Evolutionary conservation across 2,113 vertebrate genomes (phyloP).

Genomic region (Pedetes capensis): DNA sequence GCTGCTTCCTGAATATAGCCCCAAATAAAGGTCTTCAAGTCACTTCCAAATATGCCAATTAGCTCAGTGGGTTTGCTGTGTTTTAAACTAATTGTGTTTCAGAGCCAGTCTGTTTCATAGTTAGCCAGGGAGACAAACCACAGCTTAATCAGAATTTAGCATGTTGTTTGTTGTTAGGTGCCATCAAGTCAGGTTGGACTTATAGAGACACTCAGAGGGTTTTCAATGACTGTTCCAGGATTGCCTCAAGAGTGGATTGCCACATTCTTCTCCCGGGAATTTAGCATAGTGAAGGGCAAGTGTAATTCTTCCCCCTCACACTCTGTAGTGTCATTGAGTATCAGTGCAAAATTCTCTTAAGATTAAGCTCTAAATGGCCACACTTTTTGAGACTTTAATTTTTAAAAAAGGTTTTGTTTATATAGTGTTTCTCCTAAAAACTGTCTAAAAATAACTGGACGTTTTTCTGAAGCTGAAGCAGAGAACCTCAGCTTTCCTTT

Average conservation of each 20-base stretch:
- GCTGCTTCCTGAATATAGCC: slow-evolving; percentile 17
- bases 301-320: neutral
- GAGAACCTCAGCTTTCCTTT: neutral
- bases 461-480: neutral
- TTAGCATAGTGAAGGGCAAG: neutral
- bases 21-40: slow-evolving; percentile 37
- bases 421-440: slow-evolving; percentile 1
- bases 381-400: neutral
- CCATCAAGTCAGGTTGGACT: too few relatives aligned
- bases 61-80: neutral
- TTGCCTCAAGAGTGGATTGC: too few relatives aligned
- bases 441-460: neutral
- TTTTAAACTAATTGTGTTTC: neutral
- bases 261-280: too few relatives aligned
- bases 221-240: too few relatives aligned
- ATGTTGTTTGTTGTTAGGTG: too few relatives aligned
- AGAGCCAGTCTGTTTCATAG: neutral
- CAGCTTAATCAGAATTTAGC: neutral
- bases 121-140: neutral
- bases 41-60: neutral
- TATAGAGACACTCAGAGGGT: too few relatives aligned
- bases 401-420: slow-evolving; percentile 16
- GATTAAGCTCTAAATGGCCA: neutral
- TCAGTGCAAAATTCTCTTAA: neutral
- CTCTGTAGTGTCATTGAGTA: neutral